Conservation (phyloP, 1,140 invertebrate species). For the Procambarus virginalis region DNA sequence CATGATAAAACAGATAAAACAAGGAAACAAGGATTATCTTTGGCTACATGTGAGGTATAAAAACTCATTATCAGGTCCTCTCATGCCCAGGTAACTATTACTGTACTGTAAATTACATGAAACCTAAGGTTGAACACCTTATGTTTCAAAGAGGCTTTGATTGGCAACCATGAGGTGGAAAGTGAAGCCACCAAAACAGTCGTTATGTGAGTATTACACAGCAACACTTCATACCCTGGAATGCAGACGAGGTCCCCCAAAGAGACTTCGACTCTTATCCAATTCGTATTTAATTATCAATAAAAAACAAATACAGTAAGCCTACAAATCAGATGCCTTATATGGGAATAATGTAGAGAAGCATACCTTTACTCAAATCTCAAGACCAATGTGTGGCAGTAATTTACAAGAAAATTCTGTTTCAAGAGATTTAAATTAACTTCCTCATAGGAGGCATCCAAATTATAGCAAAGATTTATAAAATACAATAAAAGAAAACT, state of each 20-base stretch:
- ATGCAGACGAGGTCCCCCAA: background rate
- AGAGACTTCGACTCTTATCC: background rate
- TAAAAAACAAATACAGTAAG: background rate
- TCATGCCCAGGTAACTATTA: slow-evolving; percentile 13
- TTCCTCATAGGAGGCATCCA: background rate
- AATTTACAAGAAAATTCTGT: background rate
- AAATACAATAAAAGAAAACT: background rate
- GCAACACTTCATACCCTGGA: background rate
- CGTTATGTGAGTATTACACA: background rate
- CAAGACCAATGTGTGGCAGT: background rate
- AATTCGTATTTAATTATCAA: background rate
- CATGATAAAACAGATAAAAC: background rate
- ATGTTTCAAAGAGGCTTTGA: slow-evolving; percentile 9
- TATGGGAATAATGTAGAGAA: background rate
- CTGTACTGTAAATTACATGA: background rate
- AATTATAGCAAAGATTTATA: background rate
- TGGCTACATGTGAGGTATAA: slow-evolving; percentile 46
- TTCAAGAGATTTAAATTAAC: background rate
- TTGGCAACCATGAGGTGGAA: background rate
- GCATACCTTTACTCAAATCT: background rate
- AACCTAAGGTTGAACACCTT: background rate
- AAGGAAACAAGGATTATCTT: slow-evolving; percentile 24
- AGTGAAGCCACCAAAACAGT: background rate
- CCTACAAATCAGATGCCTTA: background rate
- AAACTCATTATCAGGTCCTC: slow-evolving; percentile 39